Base-by-base conservation (phyloP, 2,797 vertebrate genomes). In the Intellagama lesueurii region DNA sequence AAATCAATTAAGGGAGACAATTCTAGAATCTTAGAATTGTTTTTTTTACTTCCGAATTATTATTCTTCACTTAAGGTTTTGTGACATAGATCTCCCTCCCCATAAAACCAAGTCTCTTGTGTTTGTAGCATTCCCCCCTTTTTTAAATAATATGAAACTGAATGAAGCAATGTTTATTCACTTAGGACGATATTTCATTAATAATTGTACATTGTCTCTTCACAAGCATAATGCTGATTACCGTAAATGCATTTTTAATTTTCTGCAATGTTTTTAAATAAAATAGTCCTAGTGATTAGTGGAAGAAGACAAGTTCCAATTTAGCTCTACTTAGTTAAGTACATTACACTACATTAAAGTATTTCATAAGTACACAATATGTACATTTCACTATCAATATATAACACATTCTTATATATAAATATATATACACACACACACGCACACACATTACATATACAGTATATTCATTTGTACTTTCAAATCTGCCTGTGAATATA, bases 271-370 rank as follows among this genome's bases (percentile, higher is more conserved):
- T 91, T 94, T 84, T 85, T 88, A 92, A 73, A 95, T 93, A 93
- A 91, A 96, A 95, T 92, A 97, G 92, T 96, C 94, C 95, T 97
- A 97, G 96, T 97, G 95, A 97, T 96, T 97, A 97, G 95, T 97
- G 96, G 93, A 96, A 96, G 93, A 97, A 94, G 91, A 95, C 94
- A 96, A 96, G 95, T 97, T 97, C 93, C 96, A 96, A 94, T 97
- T 97, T 97, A 97, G 95, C 89, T 96, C 96, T 96, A 95, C 96
- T 96, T 97, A 97, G 96, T 96, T 97, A 96, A 97, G 91, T 96
- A 96, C 96, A 97, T 87, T 96, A 96, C 96, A 97, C 96, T 96
- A 97, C 97, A 95, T 93, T 96, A 95, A 97, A 97, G 96, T 97
- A 97, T 97, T 97, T 97, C 96, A 96, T 96, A 96, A 95, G 88